Base-by-base conservation (phyloP, 2,113 vertebrate genomes). In the Dissostichus mawsoni region DNA sequence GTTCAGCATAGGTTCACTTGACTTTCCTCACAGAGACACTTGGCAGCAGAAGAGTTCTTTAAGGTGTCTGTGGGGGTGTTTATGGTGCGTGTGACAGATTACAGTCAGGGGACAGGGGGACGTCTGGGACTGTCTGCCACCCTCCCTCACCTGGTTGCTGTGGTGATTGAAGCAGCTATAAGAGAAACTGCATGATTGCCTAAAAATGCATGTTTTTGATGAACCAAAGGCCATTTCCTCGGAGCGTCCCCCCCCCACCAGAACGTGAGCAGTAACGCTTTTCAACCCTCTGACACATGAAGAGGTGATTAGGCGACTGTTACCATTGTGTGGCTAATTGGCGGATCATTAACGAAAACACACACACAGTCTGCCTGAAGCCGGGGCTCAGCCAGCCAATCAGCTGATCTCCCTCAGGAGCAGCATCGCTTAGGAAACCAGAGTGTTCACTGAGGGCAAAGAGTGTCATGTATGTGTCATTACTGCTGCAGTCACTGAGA, bases 241-340 rank as follows among this genome's bases (percentile, higher is more conserved):
- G 23, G 5, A 45, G 41, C 14, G 9, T 1, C 61, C 0, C 11
- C 13, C 25, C 44, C 41, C 2, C 5, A 9, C 36, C 36, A 41
- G 36, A 13, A 7, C 18, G 45, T 25, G 56, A 69, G 23, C 58
- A 11, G 44, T 10, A 25, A 56, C 63, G 52, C 8, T 29, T 29
- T 69, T 25, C 20, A 81, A 85, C 1, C 61, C 41, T 13, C 44
- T 13, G 86, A 86, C 86, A 76, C 63, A 48, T 85, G 86, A 89
- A 18, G 20, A 55, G 80, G 67, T 90, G 87, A 91, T 94, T 95
- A 92, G 91, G 81, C 44, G 29, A 90, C 70, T 94, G 91, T 94
- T 93, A 82, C 89, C 88, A 74, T 64, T 87, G 87, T 93, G 91
- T 93, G 88, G 83, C 90, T 95, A 95, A 94, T 94, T 93, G 84